Percentiles rank a stretch among this genome's conserved stretches.
Evolutionary conservation across 2,888 invertebrate genomes (phyloP).

Genomic region (Diaprepes abbreviatus): DNA sequence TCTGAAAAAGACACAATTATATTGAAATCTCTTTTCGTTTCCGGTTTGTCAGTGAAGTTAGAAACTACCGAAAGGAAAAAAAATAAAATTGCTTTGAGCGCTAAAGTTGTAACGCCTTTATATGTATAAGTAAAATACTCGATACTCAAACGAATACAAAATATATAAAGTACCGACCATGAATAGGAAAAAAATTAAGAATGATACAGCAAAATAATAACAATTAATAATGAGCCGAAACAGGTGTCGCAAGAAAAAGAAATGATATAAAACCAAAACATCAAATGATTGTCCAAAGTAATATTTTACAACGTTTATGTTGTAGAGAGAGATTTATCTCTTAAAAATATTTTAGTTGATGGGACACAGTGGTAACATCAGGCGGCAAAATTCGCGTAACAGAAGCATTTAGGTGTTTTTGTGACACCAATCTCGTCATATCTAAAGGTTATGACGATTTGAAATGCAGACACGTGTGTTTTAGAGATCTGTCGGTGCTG

Average conservation of each 20-base stretch:
- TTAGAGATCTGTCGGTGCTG: slow-evolving; percentile 61
- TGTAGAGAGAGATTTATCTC: slow-evolving; percentile 35
- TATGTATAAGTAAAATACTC: too few relatives aligned
- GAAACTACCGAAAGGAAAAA: too few relatives aligned
- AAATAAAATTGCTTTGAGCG: too few relatives aligned
- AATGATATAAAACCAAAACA: slow-evolving; percentile 1
- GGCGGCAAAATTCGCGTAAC: slow-evolving; percentile 53
- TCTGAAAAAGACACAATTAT: too few relatives aligned
- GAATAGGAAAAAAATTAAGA: too few relatives aligned
- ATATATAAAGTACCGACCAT: too few relatives aligned
- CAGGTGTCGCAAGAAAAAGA: slow-evolving; percentile 2
- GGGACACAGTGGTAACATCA: slow-evolving; percentile 36
- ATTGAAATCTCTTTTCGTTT: too few relatives aligned
- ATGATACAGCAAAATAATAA: too few relatives aligned
- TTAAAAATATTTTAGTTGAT: slow-evolving; percentile 30
- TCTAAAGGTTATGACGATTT: slow-evolving; percentile 64
- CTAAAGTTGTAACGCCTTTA: too few relatives aligned
- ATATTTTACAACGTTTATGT: slow-evolving; percentile 39
- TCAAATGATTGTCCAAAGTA: slow-evolving; percentile 23
- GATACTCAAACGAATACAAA: too few relatives aligned
- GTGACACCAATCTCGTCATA: slow-evolving; percentile 51
- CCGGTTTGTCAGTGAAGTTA: too few relatives aligned
- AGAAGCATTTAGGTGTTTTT: slow-evolving; percentile 51
- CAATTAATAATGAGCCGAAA: not conserved
- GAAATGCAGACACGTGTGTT: slow-evolving; percentile 63